Base-by-base conservation (phyloP, 2,888 invertebrate genomes). In the Sminthurinus aureus region DNA sequence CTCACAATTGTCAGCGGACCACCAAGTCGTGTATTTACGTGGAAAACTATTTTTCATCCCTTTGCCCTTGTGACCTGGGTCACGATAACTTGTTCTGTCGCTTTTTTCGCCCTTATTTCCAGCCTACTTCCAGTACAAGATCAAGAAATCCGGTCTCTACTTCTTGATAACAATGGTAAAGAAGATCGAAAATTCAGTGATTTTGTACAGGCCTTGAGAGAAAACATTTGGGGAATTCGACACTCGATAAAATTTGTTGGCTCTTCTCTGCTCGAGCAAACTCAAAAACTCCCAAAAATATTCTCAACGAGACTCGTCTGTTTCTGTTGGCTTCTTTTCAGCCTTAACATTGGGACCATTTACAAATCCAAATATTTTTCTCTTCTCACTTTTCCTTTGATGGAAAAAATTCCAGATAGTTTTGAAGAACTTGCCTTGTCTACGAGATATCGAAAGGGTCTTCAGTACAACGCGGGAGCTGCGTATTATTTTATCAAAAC, bases 321-420 rank as follows among this genome's bases (percentile, higher is more conserved):
- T 66, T n/a, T 79, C 24, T n/a, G 22, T 6, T 79, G 79, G 79
- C 66, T 79, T 8, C 67, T 79, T 8, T 22, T 79, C 11, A 9
- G 18, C 2, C 67, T 79, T 22, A 79, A 79, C 58, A 67, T 79
- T 66, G 58, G 38, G 3, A 26, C 69, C 24, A 9, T 79, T 2
- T 79, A 79, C 79, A 79, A 79, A 26, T 64, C 64, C 38, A 64
- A 66, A 66, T 79, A 64, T 38, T 79, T 79, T 67, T 20, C 67
- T 3, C 66, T 67, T 11, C 24, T 79, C 20, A 79, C 67, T 12
- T 9, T 79, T n/a, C 79, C 79, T 11, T 4, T 67, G 12, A 79
- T 11, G 12, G 79, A 79, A 26, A 66, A 26, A n/a, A 13, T 79
- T 1, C 79, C 79, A n/a, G 38, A 20, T 2, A 24, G 66, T 24